Percentiles rank a stretch among this genome's conserved stretches.
phyloP scores from a whole-genome alignment of 2,888 invertebrate species.

The Trissolcus brochymenae region DNA sequence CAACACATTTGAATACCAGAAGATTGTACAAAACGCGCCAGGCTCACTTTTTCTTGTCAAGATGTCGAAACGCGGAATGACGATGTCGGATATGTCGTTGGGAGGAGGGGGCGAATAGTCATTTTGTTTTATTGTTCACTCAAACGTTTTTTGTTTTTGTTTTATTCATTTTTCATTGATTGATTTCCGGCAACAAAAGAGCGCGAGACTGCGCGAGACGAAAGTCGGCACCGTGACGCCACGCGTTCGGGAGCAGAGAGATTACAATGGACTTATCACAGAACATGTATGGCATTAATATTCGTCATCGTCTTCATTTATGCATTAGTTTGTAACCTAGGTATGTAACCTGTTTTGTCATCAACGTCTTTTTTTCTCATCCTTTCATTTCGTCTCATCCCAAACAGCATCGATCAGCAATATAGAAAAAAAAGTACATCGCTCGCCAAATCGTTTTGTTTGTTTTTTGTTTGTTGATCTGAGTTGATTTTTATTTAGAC shows the following conservation, averaged over 20 bases:
- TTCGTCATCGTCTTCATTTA: slow-evolving; percentile 74
- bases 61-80: slow-evolving; percentile 33
- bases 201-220: slow-evolving; percentile 57
- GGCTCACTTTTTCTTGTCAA: slow-evolving; percentile 10
- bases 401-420: background rate
- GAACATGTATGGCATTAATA: slow-evolving; percentile 78
- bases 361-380: slow-evolving; percentile 27
- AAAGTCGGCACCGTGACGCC: slow-evolving; percentile 58
- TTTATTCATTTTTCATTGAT: background rate
- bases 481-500: slow-evolving; percentile 57
- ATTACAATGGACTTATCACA: slow-evolving; percentile 77
- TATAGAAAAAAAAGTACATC: background rate
- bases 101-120: slow-evolving; percentile 1
- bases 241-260: slow-evolving; percentile 67
- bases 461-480: background rate
- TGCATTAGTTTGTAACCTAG: slow-evolving; percentile 66
- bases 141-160: background rate
- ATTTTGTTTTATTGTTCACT: slow-evolving; percentile 5
- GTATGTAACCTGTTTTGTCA: slow-evolving; percentile 59
- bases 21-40: slow-evolving; percentile 31
- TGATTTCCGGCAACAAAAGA: slow-evolving; percentile 39
- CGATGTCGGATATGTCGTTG: slow-evolving; percentile 45
- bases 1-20: slow-evolving; percentile 4
- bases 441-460: background rate
- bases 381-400: slow-evolving; percentile 30